Percentiles rank a stretch among this genome's conserved stretches.
phyloP scores from a whole-genome alignment of 2,113 vertebrate species.

The Vimba vimba region DNA sequence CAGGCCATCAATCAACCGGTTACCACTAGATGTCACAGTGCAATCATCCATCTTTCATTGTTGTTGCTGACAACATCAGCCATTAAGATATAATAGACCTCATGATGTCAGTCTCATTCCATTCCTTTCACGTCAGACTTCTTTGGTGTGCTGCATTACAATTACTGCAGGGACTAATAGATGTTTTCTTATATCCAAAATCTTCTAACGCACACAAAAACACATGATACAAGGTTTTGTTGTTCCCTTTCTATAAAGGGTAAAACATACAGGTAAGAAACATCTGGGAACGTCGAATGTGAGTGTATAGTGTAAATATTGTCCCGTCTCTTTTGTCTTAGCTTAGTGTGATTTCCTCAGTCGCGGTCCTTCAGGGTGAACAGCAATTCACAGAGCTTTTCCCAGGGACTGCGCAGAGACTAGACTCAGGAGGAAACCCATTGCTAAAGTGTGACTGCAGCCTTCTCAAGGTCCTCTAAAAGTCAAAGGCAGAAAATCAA shows the following conservation, averaged over 20 bases:
- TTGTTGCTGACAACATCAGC: constrained; percentile 22
- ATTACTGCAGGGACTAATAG: background rate
- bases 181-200: constrained; percentile 7
- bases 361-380: constrained; percentile 39
- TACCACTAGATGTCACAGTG: constrained; percentile 39
- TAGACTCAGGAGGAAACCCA: constrained; percentile 47
- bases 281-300: constrained; percentile 12
- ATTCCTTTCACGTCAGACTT: constrained; percentile 1
- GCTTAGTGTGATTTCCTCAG: constrained; percentile 36
- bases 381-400: constrained; percentile 51
- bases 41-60: constrained; percentile 44
- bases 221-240: background rate
- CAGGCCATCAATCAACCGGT: constrained; percentile 37
- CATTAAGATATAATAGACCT: constrained; percentile 45
- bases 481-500: constrained; percentile 57
- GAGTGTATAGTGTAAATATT: constrained; percentile 37
- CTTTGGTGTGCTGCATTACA: constrained; percentile 9
- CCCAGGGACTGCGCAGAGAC: constrained; percentile 47
- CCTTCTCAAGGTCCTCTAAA: constrained; percentile 58
- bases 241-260: background rate
- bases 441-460: constrained; percentile 53
- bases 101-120: constrained; percentile 36
- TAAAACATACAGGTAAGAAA: background rate
- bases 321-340: constrained; percentile 48
- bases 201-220: background rate